phyloP scores from a whole-genome alignment of 2,797 vertebrate genomes.

The Mus spretus region DNA sequence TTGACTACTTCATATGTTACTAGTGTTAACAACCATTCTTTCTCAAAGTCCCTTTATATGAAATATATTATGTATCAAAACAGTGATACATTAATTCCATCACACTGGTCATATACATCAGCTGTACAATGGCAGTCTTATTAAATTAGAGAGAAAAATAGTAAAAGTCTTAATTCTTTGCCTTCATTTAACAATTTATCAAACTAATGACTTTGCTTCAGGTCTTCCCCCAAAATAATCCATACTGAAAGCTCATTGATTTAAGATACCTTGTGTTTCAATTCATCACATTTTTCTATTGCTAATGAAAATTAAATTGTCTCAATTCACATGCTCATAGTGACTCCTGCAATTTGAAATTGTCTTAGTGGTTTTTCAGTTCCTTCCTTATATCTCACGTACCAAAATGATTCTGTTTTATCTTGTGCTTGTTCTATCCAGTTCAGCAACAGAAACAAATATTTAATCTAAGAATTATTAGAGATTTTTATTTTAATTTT shows the following conservation, averaged over 20 bases:
- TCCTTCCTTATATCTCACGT: background rate
- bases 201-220: background rate
- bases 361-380: background rate
- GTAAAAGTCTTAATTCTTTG: background rate
- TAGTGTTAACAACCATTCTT: background rate
- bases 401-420: background rate
- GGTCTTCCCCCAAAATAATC: background rate
- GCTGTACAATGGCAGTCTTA: background rate
- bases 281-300: conserved; percentile 2
- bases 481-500: background rate
- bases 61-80: background rate
- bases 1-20: background rate
- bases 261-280: background rate
- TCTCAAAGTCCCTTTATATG: background rate
- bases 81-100: background rate
- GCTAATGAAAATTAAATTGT: background rate
- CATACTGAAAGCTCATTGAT: background rate
- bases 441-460: background rate
- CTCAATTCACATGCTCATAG: background rate
- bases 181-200: conserved; percentile 6
- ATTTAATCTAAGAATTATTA: conserved; percentile 12
- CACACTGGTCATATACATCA: background rate
- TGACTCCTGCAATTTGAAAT: background rate
- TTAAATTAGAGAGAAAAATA: background rate
- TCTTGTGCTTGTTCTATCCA: background rate